These are phyloP conservation scores for Bambusicola thoracicus DNA, from an alignment of 2,113 vertebrate genomes.

Conservation along the genomic window DNA sequence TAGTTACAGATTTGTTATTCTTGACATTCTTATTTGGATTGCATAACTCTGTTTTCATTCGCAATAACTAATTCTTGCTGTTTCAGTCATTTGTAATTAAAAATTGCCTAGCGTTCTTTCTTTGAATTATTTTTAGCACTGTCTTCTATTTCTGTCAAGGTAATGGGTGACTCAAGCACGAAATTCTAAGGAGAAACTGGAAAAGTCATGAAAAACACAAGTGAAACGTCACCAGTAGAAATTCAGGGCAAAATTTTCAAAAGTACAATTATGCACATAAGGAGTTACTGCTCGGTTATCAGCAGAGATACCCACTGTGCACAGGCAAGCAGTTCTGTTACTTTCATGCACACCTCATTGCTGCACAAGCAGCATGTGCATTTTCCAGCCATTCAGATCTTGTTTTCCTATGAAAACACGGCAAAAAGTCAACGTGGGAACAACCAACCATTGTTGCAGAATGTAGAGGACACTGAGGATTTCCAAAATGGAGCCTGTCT, in stretches of 20 bases:
- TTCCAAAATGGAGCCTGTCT: conserved; percentile 26
- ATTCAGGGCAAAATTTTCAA: conserved; percentile 14
- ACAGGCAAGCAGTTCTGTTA: background rate
- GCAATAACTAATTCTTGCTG: conserved; percentile 3
- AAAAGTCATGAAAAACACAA: background rate
- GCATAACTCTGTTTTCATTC: conserved; percentile 47
- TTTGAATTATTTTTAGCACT: conserved; percentile 1
- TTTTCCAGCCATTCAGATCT: background rate
- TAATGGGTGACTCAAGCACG: conserved; percentile 6
- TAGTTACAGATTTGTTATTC: conserved; percentile 57
- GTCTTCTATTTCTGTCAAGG: conserved; percentile 43
- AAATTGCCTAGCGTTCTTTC: conserved; percentile 11
- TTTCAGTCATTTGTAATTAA: conserved; percentile 47
- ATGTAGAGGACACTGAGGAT: background rate
- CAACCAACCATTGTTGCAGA: background rate
- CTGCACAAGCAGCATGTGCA: background rate
- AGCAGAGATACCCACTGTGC: background rate
- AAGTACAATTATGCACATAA: background rate
- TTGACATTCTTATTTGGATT: conserved; percentile 45
- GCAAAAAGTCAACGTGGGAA: conserved; percentile 28
- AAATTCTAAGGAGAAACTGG: background rate
- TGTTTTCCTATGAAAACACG: background rate
- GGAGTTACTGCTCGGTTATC: background rate
- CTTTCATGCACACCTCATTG: background rate
- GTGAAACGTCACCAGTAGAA: background rate